phyloP scores from a whole-genome alignment of 2,888 invertebrate genomes.

The Suillia variegata region DNA sequence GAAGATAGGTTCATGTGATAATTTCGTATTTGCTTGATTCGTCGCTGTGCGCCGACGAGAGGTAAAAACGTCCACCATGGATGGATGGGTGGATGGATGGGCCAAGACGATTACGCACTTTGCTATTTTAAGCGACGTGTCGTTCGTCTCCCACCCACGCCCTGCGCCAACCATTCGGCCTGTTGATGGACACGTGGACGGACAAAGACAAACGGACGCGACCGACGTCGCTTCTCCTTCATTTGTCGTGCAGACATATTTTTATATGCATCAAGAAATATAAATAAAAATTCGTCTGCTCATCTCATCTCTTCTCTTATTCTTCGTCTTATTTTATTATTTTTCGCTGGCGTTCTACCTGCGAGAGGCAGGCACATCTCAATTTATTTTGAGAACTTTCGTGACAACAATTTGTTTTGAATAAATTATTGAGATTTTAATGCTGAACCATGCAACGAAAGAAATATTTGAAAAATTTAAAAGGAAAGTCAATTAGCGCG shows the following conservation, averaged over 20 bases:
- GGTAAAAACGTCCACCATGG: no score
- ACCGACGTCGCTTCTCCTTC: neutral
- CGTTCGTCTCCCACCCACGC: slow-evolving; percentile 20
- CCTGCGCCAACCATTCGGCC: slow-evolving; percentile 5
- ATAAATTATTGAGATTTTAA: no score
- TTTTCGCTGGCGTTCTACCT: no score
- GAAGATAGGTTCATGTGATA: no score
- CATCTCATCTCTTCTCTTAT: neutral
- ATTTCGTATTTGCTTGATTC: no score
- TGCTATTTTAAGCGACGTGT: slow-evolving; percentile 19
- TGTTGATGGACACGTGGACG: neutral
- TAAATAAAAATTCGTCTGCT: neutral
- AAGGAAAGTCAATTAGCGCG: no score
- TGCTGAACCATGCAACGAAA: no score
- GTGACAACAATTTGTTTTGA: slow-evolving; percentile 5
- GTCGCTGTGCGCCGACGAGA: no score
- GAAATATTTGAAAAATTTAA: no score
- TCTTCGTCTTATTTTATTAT: no score
- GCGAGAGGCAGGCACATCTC: neutral
- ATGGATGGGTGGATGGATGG: no score
- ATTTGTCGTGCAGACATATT: slow-evolving; percentile 4
- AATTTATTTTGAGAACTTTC: neutral
- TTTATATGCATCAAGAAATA: neutral
- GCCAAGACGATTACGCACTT: slow-evolving; percentile 24
- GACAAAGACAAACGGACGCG: neutral